phyloP scores from a whole-genome alignment of 2,113 vertebrate genomes.

The Neolamprologus cancellatus region DNA sequence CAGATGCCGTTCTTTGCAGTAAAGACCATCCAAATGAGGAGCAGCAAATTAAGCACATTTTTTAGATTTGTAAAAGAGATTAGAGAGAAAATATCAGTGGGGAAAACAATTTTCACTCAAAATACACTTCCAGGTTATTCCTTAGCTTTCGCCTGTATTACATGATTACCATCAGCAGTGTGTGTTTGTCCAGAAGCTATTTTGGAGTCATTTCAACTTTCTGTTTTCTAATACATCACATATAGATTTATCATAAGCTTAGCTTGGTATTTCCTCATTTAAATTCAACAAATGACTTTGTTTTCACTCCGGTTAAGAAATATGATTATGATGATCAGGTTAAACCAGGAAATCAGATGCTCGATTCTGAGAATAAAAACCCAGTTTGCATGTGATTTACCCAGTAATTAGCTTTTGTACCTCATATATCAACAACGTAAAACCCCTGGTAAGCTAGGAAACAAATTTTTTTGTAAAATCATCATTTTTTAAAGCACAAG shows the following conservation, averaged over 20 bases:
- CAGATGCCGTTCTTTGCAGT: not conserved
- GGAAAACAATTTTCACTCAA: not conserved
- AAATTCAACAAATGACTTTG: not conserved
- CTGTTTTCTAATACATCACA: not conserved
- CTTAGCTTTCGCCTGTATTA: not conserved
- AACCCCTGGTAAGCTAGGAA: not conserved
- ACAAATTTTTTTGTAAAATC: accelerated
- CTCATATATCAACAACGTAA: not conserved
- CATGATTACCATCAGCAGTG: not conserved
- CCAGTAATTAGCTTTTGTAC: not conserved
- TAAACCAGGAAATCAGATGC: not conserved
- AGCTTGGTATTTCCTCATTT: not conserved
- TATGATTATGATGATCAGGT: conserved; percentile 20
- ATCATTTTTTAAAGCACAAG: not conserved
- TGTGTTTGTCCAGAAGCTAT: not conserved
- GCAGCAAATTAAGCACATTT: not conserved
- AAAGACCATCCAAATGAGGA: not conserved
- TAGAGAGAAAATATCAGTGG: not conserved
- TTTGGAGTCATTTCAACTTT: not conserved
- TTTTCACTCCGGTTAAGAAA: not conserved
- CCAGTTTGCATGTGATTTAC: not conserved
- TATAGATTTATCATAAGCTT: not conserved
- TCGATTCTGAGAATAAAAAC: not conserved
- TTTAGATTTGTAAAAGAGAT: not conserved
- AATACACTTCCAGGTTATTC: not conserved